phyloP scores from a whole-genome alignment of 2,113 vertebrate genomes.

The Mesoclemmys tuberculata region DNA sequence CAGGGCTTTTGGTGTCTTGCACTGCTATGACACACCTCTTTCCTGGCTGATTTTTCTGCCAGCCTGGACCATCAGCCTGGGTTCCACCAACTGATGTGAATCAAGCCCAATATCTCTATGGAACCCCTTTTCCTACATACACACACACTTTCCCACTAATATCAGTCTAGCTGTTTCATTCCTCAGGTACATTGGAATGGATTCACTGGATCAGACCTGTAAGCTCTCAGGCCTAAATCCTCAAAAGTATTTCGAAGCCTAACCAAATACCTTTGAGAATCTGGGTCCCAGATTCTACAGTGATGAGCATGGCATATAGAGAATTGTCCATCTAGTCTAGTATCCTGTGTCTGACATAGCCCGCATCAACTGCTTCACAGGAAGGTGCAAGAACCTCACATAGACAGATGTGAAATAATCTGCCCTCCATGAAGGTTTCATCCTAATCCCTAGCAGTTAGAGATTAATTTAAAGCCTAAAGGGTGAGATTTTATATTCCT shows the following conservation, averaged over 20 bases:
- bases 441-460: neutral
- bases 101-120: neutral
- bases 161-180: neutral
- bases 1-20: neutral
- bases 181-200: neutral
- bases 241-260: neutral
- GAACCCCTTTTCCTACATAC: neutral
- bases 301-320: neutral
- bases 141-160: too few species aligned
- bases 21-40: neutral
- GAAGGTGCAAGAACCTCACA: neutral
- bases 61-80: too few species aligned
- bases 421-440: neutral
- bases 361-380: neutral
- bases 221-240: neutral
- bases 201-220: neutral
- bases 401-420: too few species aligned
- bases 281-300: neutral
- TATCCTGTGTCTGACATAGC: neutral
- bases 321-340: neutral
- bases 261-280: neutral
- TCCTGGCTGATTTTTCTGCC: neutral
- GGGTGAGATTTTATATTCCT: neutral
- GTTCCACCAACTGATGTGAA: neutral
- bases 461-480: neutral